These are phyloP conservation scores for Napeogenes sylphis DNA, from an alignment of 2,888 invertebrate genomes.

Conservation along the genomic window DNA sequence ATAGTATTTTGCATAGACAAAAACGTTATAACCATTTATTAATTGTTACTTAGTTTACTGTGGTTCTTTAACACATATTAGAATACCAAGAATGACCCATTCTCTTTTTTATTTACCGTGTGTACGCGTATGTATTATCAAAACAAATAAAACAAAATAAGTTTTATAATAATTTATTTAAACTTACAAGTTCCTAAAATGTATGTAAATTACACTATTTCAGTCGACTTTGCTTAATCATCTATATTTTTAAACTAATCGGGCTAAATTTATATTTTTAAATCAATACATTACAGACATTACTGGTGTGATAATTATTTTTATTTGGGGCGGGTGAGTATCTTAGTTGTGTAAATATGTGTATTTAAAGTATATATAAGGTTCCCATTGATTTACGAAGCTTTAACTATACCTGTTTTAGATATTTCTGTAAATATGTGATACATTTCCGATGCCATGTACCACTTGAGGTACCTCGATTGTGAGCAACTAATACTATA, in stretches of 20 bases:
- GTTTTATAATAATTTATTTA: constrained; percentile 57
- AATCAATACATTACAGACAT: constrained; percentile 22
- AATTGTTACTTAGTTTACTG: too few species aligned
- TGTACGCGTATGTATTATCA: constrained; percentile 14
- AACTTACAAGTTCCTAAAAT: constrained; percentile 56
- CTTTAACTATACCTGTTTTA: constrained; percentile 60
- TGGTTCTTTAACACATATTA: not conserved
- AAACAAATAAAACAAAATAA: constrained; percentile 21
- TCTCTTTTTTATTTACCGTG: not conserved
- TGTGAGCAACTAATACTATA: constrained; percentile 19
- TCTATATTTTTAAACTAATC: constrained; percentile 19
- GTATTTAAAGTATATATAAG: constrained; percentile 40
- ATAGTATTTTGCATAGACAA: too few species aligned
- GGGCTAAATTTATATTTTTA: constrained; percentile 19
- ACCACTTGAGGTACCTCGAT: constrained; percentile 27
- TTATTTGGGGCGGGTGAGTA: constrained; percentile 45
- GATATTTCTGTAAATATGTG: constrained; percentile 60
- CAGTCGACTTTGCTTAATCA: constrained; percentile 31
- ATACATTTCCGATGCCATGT: constrained; percentile 67
- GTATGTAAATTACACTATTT: constrained; percentile 31
- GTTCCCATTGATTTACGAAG: constrained; percentile 46
- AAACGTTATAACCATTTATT: too few species aligned
- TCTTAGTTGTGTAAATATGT: constrained; percentile 45
- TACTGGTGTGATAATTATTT: constrained; percentile 43
- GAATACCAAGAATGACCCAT: not conserved